These are phyloP conservation scores for Drosophila ambigua DNA, from an alignment of 1,140 invertebrate species.

Conservation along the genomic window DNA sequence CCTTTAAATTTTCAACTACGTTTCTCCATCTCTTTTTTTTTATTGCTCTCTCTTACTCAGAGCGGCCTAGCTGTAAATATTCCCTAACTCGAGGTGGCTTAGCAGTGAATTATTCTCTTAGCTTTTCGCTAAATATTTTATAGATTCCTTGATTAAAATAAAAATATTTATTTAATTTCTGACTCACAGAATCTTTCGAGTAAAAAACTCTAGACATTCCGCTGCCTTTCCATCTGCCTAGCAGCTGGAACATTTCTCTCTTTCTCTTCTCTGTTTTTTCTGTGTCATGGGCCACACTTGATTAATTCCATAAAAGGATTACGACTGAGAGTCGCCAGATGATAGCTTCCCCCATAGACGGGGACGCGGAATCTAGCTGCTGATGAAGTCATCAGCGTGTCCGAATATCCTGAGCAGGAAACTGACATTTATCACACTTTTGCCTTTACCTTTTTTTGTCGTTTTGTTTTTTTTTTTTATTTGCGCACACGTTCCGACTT, in stretches of 20 bases:
- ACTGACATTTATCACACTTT: constrained; percentile 82
- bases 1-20: constrained; percentile 15
- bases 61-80: background rate
- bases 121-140: too few species aligned
- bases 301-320: constrained; percentile 81
- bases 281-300: constrained; percentile 72
- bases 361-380: constrained; percentile 39
- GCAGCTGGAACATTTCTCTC: constrained; percentile 32
- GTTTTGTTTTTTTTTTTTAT: constrained; percentile 58
- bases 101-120: too few species aligned
- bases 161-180: background rate
- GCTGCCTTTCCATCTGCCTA: constrained; percentile 50
- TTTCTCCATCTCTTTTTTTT: constrained; percentile 47
- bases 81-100: background rate
- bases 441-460: constrained; percentile 30
- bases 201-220: background rate
- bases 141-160: background rate
- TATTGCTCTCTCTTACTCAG: background rate
- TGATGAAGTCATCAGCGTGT: constrained; percentile 72
- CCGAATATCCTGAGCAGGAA: constrained; percentile 82
- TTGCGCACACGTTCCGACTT: constrained; percentile 68
- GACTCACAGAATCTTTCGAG: background rate
- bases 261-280: background rate
- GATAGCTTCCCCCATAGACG: constrained; percentile 65
- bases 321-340: constrained; percentile 50